Conservation (phyloP, 2,888 invertebrate genomes). For the Cryptocheilus praepositus region DNA sequence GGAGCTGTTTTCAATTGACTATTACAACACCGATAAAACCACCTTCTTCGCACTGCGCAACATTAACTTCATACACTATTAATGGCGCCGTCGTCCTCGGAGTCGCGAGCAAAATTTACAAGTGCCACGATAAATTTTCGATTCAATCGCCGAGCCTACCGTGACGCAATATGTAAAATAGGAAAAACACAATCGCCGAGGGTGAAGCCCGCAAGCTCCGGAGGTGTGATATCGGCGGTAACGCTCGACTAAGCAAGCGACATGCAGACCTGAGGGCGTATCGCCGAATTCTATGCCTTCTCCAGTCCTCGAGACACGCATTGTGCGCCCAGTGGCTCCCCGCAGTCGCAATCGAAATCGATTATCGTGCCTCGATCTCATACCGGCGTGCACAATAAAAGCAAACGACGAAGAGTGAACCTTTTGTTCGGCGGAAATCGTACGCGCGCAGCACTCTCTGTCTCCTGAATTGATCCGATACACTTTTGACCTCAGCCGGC, state of each 20-base stretch:
- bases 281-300: slow-evolving; percentile 5
- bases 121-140: too few species aligned
- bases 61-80: too few species aligned
- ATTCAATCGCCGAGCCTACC: too few species aligned
- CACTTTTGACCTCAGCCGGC: slow-evolving; percentile 27
- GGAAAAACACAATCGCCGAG: too few species aligned
- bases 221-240: too few species aligned
- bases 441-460: not conserved
- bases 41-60: too few species aligned
- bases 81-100: too few species aligned
- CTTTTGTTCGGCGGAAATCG: slow-evolving; percentile 28
- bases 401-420: not conserved
- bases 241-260: not conserved
- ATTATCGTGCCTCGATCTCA: slow-evolving; percentile 40
- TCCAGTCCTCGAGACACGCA: slow-evolving; percentile 10
- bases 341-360: slow-evolving; percentile 23
- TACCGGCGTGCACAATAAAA: slow-evolving; percentile 17
- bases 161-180: too few species aligned
- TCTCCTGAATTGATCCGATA: slow-evolving; percentile 26
- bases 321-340: slow-evolving; percentile 30
- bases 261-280: not conserved
- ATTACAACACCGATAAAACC: too few species aligned
- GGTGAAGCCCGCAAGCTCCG: too few species aligned
- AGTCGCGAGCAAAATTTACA: too few species aligned
- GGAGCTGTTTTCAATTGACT: too few species aligned